Evolutionary conservation across 1,140 invertebrate species (phyloP).

Genomic region (Drosophila paulistorum): DNA sequence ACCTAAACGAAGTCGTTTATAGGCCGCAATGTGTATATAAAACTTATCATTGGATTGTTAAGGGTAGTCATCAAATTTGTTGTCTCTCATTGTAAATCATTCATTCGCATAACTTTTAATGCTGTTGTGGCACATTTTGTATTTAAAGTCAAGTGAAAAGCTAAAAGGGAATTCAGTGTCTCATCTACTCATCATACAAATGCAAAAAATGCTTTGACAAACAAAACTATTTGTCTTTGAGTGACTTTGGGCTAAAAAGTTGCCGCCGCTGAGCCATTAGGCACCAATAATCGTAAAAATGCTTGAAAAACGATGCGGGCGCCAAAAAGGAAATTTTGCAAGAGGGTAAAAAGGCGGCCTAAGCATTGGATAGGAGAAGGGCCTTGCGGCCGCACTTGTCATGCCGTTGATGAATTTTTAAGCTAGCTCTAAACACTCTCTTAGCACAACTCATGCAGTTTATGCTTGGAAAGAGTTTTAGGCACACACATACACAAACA

Average conservation of each 20-base stretch:
- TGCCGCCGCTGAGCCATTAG: constrained; percentile 46
- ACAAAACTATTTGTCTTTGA: constrained; percentile 74
- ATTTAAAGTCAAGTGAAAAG: constrained; percentile 55
- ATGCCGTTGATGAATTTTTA: constrained; percentile 78
- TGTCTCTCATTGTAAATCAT: not conserved
- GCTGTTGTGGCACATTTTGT: constrained; percentile 46
- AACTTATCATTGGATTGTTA: too few relatives aligned
- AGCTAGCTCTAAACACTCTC: constrained; percentile 76
- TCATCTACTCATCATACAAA: constrained; percentile 43
- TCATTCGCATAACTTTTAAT: constrained; percentile 17
- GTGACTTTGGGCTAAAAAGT: constrained; percentile 60
- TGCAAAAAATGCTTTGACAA: constrained; percentile 71
- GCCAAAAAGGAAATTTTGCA: constrained; percentile 25
- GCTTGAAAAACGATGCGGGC: constrained; percentile 64
- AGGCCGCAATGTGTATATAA: too few relatives aligned
- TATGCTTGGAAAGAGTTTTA: constrained; percentile 55
- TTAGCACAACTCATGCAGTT: constrained; percentile 72
- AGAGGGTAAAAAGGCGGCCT: constrained; percentile 7
- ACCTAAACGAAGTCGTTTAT: too few relatives aligned
- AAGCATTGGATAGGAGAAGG: not conserved
- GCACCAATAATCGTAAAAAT: constrained; percentile 77
- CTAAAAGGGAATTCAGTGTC: not conserved
- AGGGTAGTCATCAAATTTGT: not conserved
- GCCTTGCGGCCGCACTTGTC: constrained; percentile 72
- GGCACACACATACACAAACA: constrained; percentile 39